These are phyloP conservation scores for Megalonaias nervosa DNA, from an alignment of 1,140 invertebrate genomes.

Conservation along the genomic window DNA sequence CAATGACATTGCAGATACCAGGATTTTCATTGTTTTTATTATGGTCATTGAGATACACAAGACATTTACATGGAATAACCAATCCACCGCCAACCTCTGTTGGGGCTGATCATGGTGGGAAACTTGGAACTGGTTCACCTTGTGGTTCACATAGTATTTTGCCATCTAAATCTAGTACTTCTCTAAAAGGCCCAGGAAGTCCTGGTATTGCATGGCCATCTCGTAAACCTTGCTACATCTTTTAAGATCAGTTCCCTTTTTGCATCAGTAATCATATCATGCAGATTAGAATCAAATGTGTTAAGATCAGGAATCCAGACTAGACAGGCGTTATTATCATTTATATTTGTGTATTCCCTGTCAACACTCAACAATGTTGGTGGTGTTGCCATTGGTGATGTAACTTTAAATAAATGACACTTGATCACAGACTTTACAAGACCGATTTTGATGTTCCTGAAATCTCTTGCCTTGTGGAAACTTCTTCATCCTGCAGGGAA, in stretches of 20 bases:
- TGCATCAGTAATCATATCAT: constrained; percentile 10
- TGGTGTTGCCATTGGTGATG: constrained; percentile 1
- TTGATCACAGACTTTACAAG: constrained; percentile 9
- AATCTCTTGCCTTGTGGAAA: too few species aligned
- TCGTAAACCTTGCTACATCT: constrained; percentile 15
- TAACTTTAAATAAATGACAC: constrained; percentile 5
- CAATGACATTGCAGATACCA: too few species aligned
- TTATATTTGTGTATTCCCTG: constrained; percentile 6
- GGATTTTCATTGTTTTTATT: too few species aligned
- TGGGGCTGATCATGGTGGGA: constrained; percentile 18
- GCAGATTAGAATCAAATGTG: neutral
- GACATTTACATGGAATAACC: too few species aligned
- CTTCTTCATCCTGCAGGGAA: too few species aligned
- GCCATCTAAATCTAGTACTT: constrained; percentile 12
- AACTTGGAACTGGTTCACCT: constrained; percentile 18
- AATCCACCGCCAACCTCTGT: constrained; percentile 14
- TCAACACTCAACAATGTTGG: constrained; percentile 10
- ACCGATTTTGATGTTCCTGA: too few species aligned
- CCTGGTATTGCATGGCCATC: constrained; percentile 23
- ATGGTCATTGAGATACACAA: too few species aligned
- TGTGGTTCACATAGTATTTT: constrained; percentile 4
- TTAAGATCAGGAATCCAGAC: constrained; percentile 15
- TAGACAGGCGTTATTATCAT: constrained; percentile 18
- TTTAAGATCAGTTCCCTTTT: constrained; percentile 2
- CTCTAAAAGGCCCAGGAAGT: constrained; percentile 3